These are phyloP conservation scores for Cynocephalus volans DNA, from an alignment of 2,113 vertebrate species.

Conservation along the genomic window DNA sequence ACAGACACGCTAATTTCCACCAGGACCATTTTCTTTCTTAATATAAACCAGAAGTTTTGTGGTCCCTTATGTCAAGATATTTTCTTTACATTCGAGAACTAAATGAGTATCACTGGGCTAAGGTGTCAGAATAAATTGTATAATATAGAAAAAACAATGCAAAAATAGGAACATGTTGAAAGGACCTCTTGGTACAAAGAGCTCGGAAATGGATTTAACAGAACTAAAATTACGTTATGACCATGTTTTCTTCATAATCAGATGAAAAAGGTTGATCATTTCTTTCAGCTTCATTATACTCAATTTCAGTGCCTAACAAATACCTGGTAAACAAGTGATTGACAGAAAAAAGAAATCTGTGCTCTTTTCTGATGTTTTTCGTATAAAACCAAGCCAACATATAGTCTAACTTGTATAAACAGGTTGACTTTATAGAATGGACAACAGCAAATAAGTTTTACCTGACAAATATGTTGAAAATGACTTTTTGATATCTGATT, in stretches of 20 bases:
- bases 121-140: too few species aligned
- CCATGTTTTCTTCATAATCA: constrained; percentile 49
- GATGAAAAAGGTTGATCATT: constrained; percentile 26
- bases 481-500: neutral
- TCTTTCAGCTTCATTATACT: neutral
- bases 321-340: constrained; percentile 28
- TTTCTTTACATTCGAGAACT: too few species aligned
- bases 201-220: neutral
- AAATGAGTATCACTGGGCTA: too few species aligned
- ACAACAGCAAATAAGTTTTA: neutral
- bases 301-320: neutral
- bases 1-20: too few species aligned
- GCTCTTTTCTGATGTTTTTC: neutral
- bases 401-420: neutral
- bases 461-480: neutral
- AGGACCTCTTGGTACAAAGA: neutral
- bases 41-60: too few species aligned
- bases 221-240: constrained; percentile 3
- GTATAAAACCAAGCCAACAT: neutral
- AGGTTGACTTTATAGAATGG: neutral
- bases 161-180: constrained; percentile 28
- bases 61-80: too few species aligned
- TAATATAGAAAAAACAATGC: too few species aligned
- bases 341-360: neutral
- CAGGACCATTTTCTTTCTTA: too few species aligned